Conservation (phyloP, 2,113 vertebrate species). For the Boleophthalmus pectinirostris region DNA sequence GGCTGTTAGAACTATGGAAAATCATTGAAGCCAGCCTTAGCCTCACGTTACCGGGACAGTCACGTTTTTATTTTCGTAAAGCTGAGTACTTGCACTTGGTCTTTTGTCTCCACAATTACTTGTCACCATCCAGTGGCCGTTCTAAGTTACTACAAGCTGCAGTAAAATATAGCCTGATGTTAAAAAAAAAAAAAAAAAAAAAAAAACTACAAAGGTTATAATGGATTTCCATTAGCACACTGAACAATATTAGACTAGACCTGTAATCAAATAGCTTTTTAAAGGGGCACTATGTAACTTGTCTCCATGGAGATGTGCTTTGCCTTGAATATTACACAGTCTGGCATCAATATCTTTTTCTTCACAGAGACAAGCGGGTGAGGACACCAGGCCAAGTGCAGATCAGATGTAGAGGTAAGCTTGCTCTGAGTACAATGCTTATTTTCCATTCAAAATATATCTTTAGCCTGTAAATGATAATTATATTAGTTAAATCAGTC, state of each 20-base stretch:
- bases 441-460: no score
- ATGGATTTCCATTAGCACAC: not conserved
- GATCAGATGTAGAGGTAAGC: no score
- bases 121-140: constrained; percentile 58
- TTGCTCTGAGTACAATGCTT: no score
- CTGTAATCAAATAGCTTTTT: no score
- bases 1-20: not conserved
- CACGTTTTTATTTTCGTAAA: not conserved
- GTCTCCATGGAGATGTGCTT: no score
- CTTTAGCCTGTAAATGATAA: no score
- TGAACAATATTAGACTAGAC: not conserved
- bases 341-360: no score
- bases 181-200: not conserved
- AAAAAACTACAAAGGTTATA: not conserved
- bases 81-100: not conserved
- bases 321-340: no score
- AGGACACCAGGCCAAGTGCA: no score
- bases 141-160: constrained; percentile 23
- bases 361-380: no score
- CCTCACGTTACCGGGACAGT: not conserved
- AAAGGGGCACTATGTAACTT: no score
- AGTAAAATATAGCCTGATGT: not conserved
- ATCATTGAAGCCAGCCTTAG: not conserved
- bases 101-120: not conserved
- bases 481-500: no score